A percentile compares a stretch with the other conserved stretches of the same genome.
phyloP scores from a whole-genome alignment of 1,140 invertebrate species.

The Meteorus sp. region DNA sequence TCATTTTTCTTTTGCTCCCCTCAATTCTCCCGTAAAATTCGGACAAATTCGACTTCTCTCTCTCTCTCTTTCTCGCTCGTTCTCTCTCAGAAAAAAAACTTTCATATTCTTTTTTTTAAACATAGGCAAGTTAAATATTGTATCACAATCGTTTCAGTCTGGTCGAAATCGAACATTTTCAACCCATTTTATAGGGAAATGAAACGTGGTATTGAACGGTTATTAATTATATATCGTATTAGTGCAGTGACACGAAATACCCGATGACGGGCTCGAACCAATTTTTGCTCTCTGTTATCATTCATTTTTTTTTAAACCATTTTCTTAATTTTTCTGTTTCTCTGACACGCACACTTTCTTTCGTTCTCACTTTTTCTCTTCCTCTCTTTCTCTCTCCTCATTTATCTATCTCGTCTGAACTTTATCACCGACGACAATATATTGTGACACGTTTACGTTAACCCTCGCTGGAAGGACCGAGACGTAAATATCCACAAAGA shows the following conservation, averaged over 20 bases:
- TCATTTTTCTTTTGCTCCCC: constrained; percentile 11
- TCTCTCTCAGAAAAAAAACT: constrained; percentile 5
- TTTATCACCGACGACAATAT: too few relatives aligned
- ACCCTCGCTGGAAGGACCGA: too few relatives aligned
- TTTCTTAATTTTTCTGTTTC: too few relatives aligned
- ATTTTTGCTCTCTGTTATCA: too few relatives aligned
- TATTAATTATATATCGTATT: too few relatives aligned
- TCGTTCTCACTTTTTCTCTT: not conserved
- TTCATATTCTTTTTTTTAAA: constrained; percentile 39
- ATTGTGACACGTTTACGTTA: too few relatives aligned
- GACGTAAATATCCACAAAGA: too few relatives aligned
- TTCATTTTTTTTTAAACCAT: too few relatives aligned
- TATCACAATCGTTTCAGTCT: constrained; percentile 60
- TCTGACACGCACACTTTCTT: not conserved
- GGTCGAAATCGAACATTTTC: constrained; percentile 58
- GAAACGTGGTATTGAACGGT: constrained; percentile 41
- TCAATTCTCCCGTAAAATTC: not conserved
- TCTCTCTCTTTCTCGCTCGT: constrained; percentile 10
- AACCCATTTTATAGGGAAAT: constrained; percentile 48
- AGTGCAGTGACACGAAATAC: too few relatives aligned
- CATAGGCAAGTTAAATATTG: constrained; percentile 60
- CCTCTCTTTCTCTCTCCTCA: not conserved
- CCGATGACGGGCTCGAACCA: too few relatives aligned
- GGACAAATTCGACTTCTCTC: constrained; percentile 10
- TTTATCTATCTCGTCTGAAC: too few relatives aligned